Evolutionary conservation across 2,888 invertebrate species (phyloP), one percentile per base, ranked within the genome.

Genomic region (Drosophila neutralis): DNA sequence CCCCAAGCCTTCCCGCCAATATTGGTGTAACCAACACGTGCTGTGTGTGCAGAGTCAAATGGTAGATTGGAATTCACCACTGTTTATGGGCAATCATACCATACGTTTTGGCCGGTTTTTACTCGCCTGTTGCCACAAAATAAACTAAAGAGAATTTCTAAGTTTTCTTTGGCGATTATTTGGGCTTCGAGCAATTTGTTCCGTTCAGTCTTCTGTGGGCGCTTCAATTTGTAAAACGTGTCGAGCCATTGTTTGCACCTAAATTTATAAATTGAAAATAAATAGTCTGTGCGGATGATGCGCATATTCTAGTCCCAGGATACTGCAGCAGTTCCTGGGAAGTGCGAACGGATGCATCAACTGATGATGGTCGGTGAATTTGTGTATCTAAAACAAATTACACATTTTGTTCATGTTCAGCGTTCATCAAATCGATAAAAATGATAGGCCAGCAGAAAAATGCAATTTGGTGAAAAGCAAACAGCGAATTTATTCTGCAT

Each of bases 91-190:
- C 54, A 71, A 71, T 75, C 63, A 40, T 63, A 83, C 83, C 80
- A 82, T 48, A 78, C 81, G 63, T 57, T 57, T 73, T 35, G 15
- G 61, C 79, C 69, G 75, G 80, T 66, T 59, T 69, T 58, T 58
- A 61, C 48, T 33, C 58, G 62, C 58, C 57, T 75, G 42, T 70
- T 64, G 76, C 57, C 74, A 79, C 73, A 81, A 73, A 76, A 73
- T 57, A 68, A 71, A 80, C 71, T 54, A 73, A 77, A 76, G 78
- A 83, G 81, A 90, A 91, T 91, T 90, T 90, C 89, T 90, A 90
- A 67, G 90, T 85, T 90, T 91, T 90, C 90, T 91, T 89, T 74
- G 64, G 58, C 62, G 81, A 89, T 86, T 90, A 89, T 91, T 90
- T 82, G 67, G 63, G 74, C 71, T 73, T 76, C 63, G 58, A 72